A percentile compares a stretch with the other conserved stretches of the same genome.
Conservation (phyloP, 1,140 invertebrate species). For the Cotesia vestalis region DNA sequence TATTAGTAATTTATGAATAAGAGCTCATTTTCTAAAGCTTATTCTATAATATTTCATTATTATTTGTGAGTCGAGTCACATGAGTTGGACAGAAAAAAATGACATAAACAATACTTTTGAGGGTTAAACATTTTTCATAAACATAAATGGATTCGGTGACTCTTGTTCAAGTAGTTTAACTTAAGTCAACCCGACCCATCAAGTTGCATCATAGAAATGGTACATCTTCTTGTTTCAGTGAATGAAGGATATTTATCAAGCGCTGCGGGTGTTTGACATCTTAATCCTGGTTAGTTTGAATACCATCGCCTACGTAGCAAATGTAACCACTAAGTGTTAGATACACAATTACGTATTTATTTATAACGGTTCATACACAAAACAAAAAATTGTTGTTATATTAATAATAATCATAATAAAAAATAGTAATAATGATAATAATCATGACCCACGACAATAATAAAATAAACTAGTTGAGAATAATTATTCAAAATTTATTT, state of each 20-base stretch:
- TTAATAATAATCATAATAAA: constrained; percentile 7
- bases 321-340: constrained; percentile 41
- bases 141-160: background rate
- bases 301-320: constrained; percentile 40
- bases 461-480: no score
- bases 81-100: no score
- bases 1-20: no score
- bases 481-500: no score
- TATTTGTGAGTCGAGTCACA: no score
- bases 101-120: no score
- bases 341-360: constrained; percentile 24
- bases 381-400: background rate
- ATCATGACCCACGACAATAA: no score
- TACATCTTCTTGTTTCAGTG: constrained; percentile 60
- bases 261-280: constrained; percentile 64
- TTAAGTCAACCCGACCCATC: constrained; percentile 5
- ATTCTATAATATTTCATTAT: no score
- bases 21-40: no score
- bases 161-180: background rate
- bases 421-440: no score
- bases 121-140: no score
- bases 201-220: constrained; percentile 27
- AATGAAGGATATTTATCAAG: constrained; percentile 65
- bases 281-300: constrained; percentile 57
- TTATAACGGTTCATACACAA: constrained; percentile 12